Evolutionary conservation across 2,113 vertebrate genomes (phyloP).

Genomic region (Mystacornis crossleyi): DNA sequence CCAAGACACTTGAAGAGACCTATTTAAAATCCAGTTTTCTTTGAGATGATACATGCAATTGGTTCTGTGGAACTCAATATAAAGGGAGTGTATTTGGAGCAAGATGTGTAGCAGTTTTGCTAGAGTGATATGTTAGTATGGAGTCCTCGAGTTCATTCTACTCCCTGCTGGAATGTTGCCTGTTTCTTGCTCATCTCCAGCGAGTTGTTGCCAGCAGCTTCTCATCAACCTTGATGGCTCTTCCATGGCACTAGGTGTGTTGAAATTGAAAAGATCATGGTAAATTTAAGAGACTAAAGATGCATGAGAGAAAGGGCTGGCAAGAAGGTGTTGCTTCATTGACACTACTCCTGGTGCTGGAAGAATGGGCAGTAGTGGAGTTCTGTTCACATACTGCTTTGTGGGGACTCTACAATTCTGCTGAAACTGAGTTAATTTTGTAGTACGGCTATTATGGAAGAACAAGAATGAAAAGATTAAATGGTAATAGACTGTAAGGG

Average conservation of each 20-base stretch:
- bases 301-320: neutral
- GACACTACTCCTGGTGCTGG: neutral
- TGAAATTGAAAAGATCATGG: neutral
- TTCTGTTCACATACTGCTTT: neutral
- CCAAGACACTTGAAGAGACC: neutral
- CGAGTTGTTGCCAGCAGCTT: neutral
- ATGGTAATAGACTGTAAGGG: neutral
- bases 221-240: neutral
- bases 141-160: neutral
- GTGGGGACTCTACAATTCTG: neutral
- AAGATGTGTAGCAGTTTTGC: neutral
- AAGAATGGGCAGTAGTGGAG: neutral
- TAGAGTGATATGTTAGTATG: neutral
- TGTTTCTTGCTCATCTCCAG: neutral
- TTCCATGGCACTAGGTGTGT: neutral
- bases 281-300: neutral
- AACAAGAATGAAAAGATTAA: neutral
- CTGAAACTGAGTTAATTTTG: neutral
- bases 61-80: neutral
- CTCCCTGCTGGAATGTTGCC: neutral
- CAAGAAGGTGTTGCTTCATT: neutral
- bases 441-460: neutral
- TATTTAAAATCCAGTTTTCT: neutral
- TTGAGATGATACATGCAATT: neutral
- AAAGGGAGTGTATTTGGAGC: neutral